Conservation (phyloP, 2,888 invertebrate genomes). For the Tribolium freemani region DNA sequence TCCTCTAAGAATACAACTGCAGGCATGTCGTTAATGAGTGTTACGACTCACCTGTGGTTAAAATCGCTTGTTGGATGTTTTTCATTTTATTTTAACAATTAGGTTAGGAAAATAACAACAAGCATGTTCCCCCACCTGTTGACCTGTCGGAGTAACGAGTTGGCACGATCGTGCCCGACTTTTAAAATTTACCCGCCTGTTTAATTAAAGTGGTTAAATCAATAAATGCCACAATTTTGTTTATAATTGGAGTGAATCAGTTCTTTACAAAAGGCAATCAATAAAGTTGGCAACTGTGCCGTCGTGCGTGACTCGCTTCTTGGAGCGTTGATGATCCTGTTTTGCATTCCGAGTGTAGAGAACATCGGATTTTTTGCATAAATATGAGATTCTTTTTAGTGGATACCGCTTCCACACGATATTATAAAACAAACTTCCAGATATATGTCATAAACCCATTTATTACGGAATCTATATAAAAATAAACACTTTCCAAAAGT, state of each 20-base stretch:
- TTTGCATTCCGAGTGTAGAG: conserved; percentile 12
- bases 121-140: too few species aligned
- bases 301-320: conserved; percentile 8
- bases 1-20: not conserved
- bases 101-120: too few species aligned
- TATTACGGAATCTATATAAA: too few species aligned
- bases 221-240: not conserved
- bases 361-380: conserved; percentile 21
- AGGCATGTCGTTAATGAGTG: not conserved
- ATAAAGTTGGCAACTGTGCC: not conserved
- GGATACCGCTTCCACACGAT: conserved; percentile 8
- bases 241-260: not conserved
- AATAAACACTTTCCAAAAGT: too few species aligned
- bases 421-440: conserved; percentile 11
- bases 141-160: not conserved
- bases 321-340: not conserved
- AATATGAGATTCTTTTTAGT: conserved; percentile 26
- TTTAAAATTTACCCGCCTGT: not conserved
- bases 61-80: too few species aligned
- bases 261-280: not conserved
- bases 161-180: not conserved
- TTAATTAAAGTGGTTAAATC: not conserved
- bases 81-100: too few species aligned
- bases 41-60: not conserved
- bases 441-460: not conserved